Evolutionary conservation across 2,113 vertebrate species (phyloP), one percentile per base, ranked within the genome.

Genomic region (Guaruba guarouba): DNA sequence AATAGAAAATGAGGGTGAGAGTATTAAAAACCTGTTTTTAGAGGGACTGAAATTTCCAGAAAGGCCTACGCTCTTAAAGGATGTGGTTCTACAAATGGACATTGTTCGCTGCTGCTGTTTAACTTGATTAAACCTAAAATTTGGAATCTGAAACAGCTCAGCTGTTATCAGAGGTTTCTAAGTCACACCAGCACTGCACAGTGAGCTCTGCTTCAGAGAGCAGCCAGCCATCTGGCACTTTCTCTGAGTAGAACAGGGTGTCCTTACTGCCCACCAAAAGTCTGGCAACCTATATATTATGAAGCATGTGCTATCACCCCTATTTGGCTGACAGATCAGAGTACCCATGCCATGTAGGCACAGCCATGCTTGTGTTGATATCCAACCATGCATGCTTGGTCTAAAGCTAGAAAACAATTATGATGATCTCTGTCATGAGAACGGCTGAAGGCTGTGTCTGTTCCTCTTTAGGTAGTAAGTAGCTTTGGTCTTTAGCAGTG

Each of bases 41-140:
- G 20, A 59, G 17, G 22, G 28, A 28, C 28, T 13, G 35, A 24
- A 76, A 54, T 4, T 48, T n/a, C 17, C 9, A 77, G 44, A 3
- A 46, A 31, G 29, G 51, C 3, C 16, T 11, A 18, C 20, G 17
- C 14, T 79, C 31, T 82, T 37, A 55, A 46, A 55, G 31, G 73
- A 64, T 28, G n/a, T 37, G 4, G 9, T 63, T 70, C 44, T 6
- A 28, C 8, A 3, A 82, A 66, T 2, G 1, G 4, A 10, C 1
- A 0, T 13, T 57, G 16, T 27, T 46, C 11, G 79, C n/a, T 71
- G 19, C 14, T 76, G 63, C 24, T 69, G 13, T 49, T 86, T 31
- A 19, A 39, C 69, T 35, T 78, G 31, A 23, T 9, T 57, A 17
- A 88, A 54, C 8, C 7, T 62, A 41, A 51, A 77, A 78, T 46